Evolutionary conservation across 1,140 invertebrate genomes (phyloP), one percentile per base, ranked within the genome.

Genomic region (Caerostris extrusa): DNA sequence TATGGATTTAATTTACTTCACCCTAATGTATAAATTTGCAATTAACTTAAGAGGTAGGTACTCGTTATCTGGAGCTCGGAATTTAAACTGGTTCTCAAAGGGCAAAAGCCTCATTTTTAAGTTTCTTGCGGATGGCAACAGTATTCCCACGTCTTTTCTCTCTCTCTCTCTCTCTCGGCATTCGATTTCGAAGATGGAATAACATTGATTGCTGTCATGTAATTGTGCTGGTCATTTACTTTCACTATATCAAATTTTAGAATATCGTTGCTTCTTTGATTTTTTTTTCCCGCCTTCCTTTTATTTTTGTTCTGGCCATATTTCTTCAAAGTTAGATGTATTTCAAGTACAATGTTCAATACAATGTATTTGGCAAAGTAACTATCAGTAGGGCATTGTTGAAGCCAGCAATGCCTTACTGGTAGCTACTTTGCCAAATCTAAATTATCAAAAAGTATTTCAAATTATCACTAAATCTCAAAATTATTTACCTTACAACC

Each of bases 1-100:
- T 90, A 90, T 90, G 88, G 64, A 90, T 90, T 90, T 90, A 90
- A 90, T 90, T 90, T 90, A n/a, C 88, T 71, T 77, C 88, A 19
- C 14, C 8, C 67, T 90, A 90, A 90, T 90, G 88, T 90, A 90
- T 90, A 90, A 90, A 90, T 90, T 90, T 90, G 67, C 88, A 90
- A 90, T 90, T 90, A 90, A 90, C 64, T 71, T 71, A 19, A 57
- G 14, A 12, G 55, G 88, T 55, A 77, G 88, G 88, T 90, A 71
- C 64, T 57, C 19, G 88, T 69, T 71, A 90, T 90, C 67, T 71
- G 34, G 58, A 12, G 14, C 85, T 87, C 5, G 88, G 88, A 90
- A 90, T 90, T 90, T 90, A 90, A 90, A 90, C 88, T 90, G 88
- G 88, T 90, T 90, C 60, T 77, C 67, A 12, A 77, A 89, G 50